These are phyloP conservation scores for Ptychadena robeensis DNA, from an alignment of 2,797 vertebrate species.

Conservation along the genomic window DNA sequence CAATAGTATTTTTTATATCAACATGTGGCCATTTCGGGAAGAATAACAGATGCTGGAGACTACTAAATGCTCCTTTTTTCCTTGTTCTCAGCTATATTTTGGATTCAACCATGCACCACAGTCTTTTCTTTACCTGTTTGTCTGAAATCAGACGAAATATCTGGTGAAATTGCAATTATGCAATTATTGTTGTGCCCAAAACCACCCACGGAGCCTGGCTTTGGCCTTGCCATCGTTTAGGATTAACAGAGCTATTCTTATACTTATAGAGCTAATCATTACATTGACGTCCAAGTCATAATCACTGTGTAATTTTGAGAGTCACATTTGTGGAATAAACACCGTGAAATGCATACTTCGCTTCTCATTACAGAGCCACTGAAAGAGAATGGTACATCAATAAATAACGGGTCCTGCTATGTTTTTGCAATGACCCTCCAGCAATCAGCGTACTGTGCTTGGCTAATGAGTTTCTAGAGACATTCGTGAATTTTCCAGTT, in stretches of 20 bases:
- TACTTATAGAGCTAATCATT: constrained; percentile 41
- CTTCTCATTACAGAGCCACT: constrained; percentile 41
- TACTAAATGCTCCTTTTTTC: no score
- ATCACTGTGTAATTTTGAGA: constrained; percentile 51
- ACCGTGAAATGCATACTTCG: constrained; percentile 50
- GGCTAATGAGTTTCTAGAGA: constrained; percentile 36
- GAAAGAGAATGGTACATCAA: constrained; percentile 48
- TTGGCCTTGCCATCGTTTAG: constrained; percentile 2
- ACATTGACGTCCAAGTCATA: constrained; percentile 43
- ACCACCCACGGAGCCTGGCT: constrained; percentile 4
- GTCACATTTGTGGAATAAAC: constrained; percentile 54
- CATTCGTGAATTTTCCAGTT: constrained; percentile 7
- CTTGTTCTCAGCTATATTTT: not conserved
- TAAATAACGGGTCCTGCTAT: constrained; percentile 35
- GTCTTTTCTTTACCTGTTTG: not conserved
- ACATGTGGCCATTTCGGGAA: no score
- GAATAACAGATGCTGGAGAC: no score
- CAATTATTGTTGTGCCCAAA: not conserved
- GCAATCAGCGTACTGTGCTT: constrained; percentile 30
- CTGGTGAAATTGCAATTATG: not conserved
- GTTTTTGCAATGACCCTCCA: constrained; percentile 36
- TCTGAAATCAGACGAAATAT: not conserved
- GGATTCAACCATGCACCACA: not conserved
- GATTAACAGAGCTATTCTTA: constrained; percentile 38
- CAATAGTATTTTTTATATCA: no score